Evolutionary conservation across 1,140 invertebrate genomes (phyloP).

Genomic region (Trypoxylus dichotomus): DNA sequence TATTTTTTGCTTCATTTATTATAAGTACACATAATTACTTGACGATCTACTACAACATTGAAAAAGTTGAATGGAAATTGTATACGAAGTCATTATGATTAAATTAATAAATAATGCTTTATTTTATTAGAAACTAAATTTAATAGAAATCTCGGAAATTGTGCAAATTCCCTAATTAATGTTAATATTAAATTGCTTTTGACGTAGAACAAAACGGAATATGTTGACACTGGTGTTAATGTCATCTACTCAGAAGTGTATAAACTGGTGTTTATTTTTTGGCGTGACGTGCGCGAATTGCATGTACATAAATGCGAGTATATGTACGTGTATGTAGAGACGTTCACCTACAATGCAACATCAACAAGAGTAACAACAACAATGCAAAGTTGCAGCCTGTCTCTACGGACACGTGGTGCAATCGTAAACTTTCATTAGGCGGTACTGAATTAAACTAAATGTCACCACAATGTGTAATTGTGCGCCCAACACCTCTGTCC

Average conservation of each 20-base stretch:
- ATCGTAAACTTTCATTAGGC: conserved; percentile 51
- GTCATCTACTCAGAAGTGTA: background rate
- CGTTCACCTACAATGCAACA: conserved; percentile 13
- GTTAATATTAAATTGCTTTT: background rate
- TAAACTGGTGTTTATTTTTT: conserved; percentile 6
- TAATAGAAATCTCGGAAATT: no score
- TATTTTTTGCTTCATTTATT: no score
- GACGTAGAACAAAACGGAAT: background rate
- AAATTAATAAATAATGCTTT: no score
- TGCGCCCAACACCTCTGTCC: conserved; percentile 43
- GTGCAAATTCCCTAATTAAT: no score
- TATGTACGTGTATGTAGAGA: background rate
- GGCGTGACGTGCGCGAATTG: background rate
- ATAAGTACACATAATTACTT: no score
- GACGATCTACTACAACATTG: no score
- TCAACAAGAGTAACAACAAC: background rate
- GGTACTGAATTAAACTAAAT: conserved; percentile 51
- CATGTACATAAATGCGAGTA: background rate
- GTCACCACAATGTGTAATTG: conserved; percentile 52
- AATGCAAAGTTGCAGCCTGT: conserved; percentile 25
- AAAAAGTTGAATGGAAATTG: no score
- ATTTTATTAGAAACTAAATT: no score
- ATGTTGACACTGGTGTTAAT: conserved; percentile 3
- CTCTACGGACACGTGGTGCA: conserved; percentile 39
- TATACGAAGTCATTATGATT: no score